These are phyloP conservation scores for Pyralis farinalis DNA, from an alignment of 2,888 invertebrate species.

Conservation along the genomic window DNA sequence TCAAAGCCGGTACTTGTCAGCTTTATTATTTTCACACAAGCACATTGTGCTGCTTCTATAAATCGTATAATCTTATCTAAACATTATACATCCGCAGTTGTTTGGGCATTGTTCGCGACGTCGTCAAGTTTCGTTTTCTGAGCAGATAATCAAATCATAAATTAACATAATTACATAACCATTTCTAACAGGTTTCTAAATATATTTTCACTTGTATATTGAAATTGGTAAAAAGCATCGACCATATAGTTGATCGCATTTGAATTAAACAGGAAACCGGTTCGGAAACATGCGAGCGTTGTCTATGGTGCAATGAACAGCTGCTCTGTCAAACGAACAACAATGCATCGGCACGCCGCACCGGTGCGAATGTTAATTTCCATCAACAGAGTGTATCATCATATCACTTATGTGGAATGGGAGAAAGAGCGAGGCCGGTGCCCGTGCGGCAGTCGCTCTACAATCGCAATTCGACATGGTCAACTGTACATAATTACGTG, in stretches of 20 bases:
- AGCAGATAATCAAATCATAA: conserved; percentile 2
- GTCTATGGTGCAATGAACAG: conserved; percentile 34
- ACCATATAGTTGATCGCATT: not conserved
- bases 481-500: conserved; percentile 68
- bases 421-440: conserved; percentile 72
- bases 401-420: conserved; percentile 70
- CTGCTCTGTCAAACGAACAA: conserved; percentile 47
- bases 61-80: conserved; percentile 1
- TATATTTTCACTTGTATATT: conserved; percentile 31
- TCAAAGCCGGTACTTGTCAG: not conserved
- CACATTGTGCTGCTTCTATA: conserved; percentile 1
- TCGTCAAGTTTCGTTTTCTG: conserved; percentile 5
- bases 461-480: conserved; percentile 78
- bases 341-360: conserved; percentile 30
- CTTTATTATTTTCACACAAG: conserved; percentile 1
- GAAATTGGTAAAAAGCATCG: conserved; percentile 5
- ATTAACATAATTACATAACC: conserved; percentile 34
- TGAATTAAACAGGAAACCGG: conserved; percentile 26
- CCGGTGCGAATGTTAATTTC: conserved; percentile 50
- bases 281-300: conserved; percentile 20
- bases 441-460: conserved; percentile 65
- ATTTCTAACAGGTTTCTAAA: conserved; percentile 29
- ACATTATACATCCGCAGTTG: not conserved
- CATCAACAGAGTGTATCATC: conserved; percentile 55
- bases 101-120: conserved; percentile 8